Evolutionary conservation across 2,113 vertebrate species (phyloP).

Genomic region (Malaclemys terrapin): DNA sequence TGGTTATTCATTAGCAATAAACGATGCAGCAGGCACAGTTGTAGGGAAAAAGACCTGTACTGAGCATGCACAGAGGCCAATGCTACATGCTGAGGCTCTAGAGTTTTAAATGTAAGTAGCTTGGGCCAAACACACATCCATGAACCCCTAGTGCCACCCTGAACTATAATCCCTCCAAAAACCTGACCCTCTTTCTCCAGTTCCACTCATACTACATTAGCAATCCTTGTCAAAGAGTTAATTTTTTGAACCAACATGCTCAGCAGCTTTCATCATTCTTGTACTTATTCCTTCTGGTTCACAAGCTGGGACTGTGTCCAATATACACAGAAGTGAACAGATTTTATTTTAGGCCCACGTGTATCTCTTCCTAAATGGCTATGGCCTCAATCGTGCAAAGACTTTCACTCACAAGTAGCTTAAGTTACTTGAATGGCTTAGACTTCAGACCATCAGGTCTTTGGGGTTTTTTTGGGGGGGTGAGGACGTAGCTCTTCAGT

Average conservation of each 20-base stretch:
- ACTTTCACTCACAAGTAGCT: no score
- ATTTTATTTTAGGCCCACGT: neutral
- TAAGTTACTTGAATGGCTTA: no score
- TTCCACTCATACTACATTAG: neutral
- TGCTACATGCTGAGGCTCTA: neutral
- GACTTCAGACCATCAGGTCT: no score
- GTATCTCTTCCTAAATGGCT: constrained; percentile 11
- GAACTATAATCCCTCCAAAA: neutral
- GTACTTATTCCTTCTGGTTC: constrained; percentile 25
- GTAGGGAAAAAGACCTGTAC: neutral
- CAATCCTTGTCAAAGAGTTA: constrained; percentile 28
- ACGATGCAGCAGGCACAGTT: neutral
- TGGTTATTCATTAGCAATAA: neutral
- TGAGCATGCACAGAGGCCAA: neutral
- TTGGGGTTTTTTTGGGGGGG: no score
- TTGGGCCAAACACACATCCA: neutral
- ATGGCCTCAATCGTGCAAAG: neutral
- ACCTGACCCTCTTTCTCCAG: neutral
- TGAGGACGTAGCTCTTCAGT: no score
- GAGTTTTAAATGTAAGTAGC: neutral
- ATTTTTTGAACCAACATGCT: constrained; percentile 24
- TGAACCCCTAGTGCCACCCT: neutral
- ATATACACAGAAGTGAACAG: constrained; percentile 24
- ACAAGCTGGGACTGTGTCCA: constrained; percentile 28
- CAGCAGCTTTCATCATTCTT: constrained; percentile 15